A percentile compares a stretch with the other conserved stretches of the same genome.
Evolutionary conservation across 2,797 vertebrate genomes (phyloP).

Genomic region (Molothrus ater): DNA sequence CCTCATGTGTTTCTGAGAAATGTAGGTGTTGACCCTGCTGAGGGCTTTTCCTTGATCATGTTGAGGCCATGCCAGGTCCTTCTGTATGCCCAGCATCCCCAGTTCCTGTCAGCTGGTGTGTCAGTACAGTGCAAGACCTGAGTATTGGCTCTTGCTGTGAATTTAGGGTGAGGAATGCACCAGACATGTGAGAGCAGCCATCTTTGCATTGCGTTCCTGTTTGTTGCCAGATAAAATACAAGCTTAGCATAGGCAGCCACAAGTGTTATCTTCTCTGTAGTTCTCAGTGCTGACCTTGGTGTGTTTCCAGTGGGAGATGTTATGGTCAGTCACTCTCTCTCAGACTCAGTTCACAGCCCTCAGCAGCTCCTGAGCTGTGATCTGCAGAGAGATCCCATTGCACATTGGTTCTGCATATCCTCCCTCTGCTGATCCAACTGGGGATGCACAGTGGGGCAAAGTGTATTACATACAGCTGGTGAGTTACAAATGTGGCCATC

Average conservation of each 20-base stretch:
- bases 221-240: background rate
- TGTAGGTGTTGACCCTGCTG: background rate
- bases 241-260: background rate
- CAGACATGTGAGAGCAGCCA: background rate
- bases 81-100: background rate
- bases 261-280: background rate
- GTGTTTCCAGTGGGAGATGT: background rate
- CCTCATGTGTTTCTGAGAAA: background rate
- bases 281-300: background rate
- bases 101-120: background rate
- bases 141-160: background rate
- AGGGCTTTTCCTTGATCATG: background rate
- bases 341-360: background rate
- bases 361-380: background rate
- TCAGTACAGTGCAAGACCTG: background rate
- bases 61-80: background rate
- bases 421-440: background rate
- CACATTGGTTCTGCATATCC: background rate
- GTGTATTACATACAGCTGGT: background rate
- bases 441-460: accelerated
- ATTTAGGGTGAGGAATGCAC: background rate
- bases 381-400: background rate
- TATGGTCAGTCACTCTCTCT: background rate
- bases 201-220: background rate
- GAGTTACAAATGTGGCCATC: background rate